Percentiles rank a stretch among this genome's conserved stretches.
phyloP scores from a whole-genome alignment of 1,140 invertebrate genomes.

The Chrysomallon squamiferum region DNA sequence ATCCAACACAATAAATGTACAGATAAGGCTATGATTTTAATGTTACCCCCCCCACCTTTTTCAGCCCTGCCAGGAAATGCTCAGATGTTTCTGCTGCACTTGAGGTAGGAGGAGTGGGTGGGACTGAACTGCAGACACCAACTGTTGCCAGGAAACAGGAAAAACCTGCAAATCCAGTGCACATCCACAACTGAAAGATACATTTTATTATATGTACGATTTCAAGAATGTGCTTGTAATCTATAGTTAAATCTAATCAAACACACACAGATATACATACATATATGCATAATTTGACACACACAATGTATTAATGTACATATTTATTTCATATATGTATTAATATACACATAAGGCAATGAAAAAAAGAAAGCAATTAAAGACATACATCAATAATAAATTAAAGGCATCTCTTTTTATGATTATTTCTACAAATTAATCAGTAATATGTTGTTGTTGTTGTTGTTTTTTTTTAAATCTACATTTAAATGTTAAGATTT shows the following conservation, averaged over 20 bases:
- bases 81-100: conserved; percentile 60
- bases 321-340: too few species aligned
- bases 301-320: background rate
- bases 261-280: too few species aligned
- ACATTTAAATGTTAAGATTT: too few species aligned
- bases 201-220: background rate
- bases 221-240: background rate
- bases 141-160: conserved; percentile 51
- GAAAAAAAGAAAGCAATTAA: too few species aligned
- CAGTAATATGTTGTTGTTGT: too few species aligned
- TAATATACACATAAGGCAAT: too few species aligned
- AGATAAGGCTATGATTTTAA: too few species aligned
- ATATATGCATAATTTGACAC: background rate
- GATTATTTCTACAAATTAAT: too few species aligned
- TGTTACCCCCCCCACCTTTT: conserved; percentile 54
- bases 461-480: too few species aligned
- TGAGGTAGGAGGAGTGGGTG: conserved; percentile 58
- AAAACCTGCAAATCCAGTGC: conserved; percentile 40
- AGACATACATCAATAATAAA: too few species aligned
- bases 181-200: conserved; percentile 51
- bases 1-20: too few species aligned
- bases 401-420: too few species aligned
- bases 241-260: background rate
- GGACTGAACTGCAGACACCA: conserved; percentile 53
- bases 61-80: conserved; percentile 54